Conservation (phyloP, 2,888 invertebrate genomes). For the Amphimallon solstitiale region DNA sequence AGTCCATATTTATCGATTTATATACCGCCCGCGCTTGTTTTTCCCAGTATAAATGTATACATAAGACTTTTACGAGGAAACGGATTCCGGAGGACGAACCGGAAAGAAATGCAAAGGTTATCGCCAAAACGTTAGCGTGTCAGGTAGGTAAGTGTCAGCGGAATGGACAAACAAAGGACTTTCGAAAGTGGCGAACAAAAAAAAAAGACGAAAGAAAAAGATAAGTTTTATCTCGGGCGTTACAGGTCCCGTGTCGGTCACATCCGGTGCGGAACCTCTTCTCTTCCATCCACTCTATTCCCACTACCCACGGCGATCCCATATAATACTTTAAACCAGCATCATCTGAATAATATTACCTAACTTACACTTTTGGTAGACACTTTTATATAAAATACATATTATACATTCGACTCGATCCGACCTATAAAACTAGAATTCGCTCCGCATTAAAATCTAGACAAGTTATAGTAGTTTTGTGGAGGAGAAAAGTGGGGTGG, state of each 20-base stretch:
- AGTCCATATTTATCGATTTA: no score
- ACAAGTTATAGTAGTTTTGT: neutral
- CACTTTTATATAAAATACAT: conserved; percentile 25
- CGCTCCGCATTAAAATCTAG: conserved; percentile 21
- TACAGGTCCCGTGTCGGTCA: conserved; percentile 43
- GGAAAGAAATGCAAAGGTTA: conserved; percentile 3
- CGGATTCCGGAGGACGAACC: neutral
- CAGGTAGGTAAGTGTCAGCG: conserved; percentile 39
- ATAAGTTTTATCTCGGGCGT: conserved; percentile 50
- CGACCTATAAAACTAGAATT: conserved; percentile 32
- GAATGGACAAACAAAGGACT: conserved; percentile 40
- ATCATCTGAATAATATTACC: conserved; percentile 24
- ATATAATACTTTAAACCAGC: conserved; percentile 28
- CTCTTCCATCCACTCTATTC: neutral
- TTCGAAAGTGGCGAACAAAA: conserved; percentile 35
- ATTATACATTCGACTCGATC: conserved; percentile 30
- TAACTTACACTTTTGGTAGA: conserved; percentile 20
- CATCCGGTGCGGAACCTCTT: conserved; percentile 25
- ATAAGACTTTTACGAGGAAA: conserved; percentile 18
- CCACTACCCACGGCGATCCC: conserved; percentile 48
- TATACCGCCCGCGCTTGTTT: no score
- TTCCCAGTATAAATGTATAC: conserved; percentile 12
- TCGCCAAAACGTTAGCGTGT: conserved; percentile 20
- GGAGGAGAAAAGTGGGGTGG: conserved; percentile 1
- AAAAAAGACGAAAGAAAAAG: conserved; percentile 40